phyloP scores from a whole-genome alignment of 2,888 invertebrate genomes.

The Serripes groenlandicus region DNA sequence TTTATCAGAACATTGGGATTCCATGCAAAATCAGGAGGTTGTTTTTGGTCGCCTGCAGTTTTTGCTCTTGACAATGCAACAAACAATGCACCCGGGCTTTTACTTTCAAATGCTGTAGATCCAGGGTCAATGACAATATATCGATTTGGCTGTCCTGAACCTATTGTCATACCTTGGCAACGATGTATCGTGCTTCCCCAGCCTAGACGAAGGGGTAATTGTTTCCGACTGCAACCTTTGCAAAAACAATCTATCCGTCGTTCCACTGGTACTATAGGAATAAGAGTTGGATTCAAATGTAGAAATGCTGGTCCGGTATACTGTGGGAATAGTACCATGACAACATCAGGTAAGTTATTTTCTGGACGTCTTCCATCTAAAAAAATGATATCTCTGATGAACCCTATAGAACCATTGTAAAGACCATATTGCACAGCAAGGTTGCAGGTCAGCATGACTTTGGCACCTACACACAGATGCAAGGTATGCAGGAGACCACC shows the following conservation, averaged over 20 bases:
- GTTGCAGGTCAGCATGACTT: conserved; percentile 61
- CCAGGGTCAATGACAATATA: conserved; percentile 67
- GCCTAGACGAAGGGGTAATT: conserved; percentile 61
- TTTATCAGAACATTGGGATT: conserved; percentile 56
- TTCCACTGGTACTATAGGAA: conserved; percentile 65
- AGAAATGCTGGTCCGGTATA: conserved; percentile 71
- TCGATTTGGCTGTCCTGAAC: too few relatives aligned
- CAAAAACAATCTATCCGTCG: conserved; percentile 63
- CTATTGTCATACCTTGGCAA: conserved; percentile 66
- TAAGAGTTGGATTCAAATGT: conserved; percentile 30
- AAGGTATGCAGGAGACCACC: conserved; percentile 1
- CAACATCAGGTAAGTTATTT: conserved; percentile 37
- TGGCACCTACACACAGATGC: conserved; percentile 19
- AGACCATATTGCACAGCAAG: conserved; percentile 59
- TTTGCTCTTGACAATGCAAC: too few relatives aligned
- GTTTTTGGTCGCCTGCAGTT: too few relatives aligned
- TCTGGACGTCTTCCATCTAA: conserved; percentile 13
- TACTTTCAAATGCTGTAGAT: conserved; percentile 54
- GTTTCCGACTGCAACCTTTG: conserved; percentile 59
- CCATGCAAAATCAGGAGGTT: conserved; percentile 67
- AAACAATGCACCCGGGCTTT: conserved; percentile 42
- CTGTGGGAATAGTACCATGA: conserved; percentile 59
- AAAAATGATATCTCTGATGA: conserved; percentile 53
- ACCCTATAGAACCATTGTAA: conserved; percentile 64
- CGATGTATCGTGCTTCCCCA: conserved; percentile 69